A percentile compares a stretch with the other conserved stretches of the same genome.
These are phyloP conservation scores for Plagodis dolabraria DNA, from an alignment of 2,888 invertebrate species.

Conservation along the genomic window DNA sequence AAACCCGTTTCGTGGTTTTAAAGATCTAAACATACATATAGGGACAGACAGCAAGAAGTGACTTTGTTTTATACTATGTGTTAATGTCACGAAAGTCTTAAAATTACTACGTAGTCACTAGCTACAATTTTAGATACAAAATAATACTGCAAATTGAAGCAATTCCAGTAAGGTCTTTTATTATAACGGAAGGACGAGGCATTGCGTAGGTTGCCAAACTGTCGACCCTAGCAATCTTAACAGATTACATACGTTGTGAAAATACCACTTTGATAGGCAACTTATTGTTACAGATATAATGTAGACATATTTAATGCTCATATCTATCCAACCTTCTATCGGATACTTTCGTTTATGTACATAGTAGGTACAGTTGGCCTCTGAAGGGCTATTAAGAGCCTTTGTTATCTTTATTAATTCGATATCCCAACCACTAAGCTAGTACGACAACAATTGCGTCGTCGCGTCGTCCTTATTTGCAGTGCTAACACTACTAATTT, in stretches of 20 bases:
- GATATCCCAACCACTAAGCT: too few relatives aligned
- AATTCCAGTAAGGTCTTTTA: background rate
- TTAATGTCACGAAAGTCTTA: too few relatives aligned
- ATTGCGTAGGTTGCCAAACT: slow-evolving; percentile 2
- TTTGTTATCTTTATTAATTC: too few relatives aligned
- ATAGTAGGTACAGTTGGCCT: background rate
- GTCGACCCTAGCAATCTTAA: slow-evolving; percentile 1
- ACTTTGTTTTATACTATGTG: too few relatives aligned
- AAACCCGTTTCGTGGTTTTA: too few relatives aligned
- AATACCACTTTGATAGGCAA: slow-evolving; percentile 7
- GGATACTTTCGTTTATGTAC: background rate
- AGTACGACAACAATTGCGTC: too few relatives aligned
- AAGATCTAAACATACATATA: too few relatives aligned
- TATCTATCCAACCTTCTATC: slow-evolving; percentile 1
- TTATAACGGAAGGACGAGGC: background rate
- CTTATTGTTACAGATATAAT: background rate
- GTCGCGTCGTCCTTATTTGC: too few relatives aligned
- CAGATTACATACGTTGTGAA: slow-evolving; percentile 1
- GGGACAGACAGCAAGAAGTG: too few relatives aligned
- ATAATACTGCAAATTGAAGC: background rate
- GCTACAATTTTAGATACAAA: background rate
- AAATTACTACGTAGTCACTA: too few relatives aligned
- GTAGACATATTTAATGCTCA: background rate
- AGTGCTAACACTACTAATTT: too few relatives aligned
- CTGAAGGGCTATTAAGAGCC: too few relatives aligned